Base-by-base conservation (phyloP, 30 jellyfish, hydroid and myxozoan genomes). In the Cassiopea andromeda region DNA sequence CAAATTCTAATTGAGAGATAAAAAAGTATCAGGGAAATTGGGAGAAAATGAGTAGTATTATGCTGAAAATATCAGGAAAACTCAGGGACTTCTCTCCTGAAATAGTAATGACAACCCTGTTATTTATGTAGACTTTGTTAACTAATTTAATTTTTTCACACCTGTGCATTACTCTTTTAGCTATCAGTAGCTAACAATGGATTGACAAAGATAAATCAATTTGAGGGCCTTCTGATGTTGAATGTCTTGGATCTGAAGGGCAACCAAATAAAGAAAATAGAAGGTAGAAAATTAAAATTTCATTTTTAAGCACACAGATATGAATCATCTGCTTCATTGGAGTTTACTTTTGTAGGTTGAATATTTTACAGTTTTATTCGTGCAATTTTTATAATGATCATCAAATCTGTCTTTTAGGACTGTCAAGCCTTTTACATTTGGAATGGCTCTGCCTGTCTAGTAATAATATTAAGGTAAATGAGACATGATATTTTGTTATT, bases 361-460 rank as follows among this genome's bases (percentile, higher is more conserved):
- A 54, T 54, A 6, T 10, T 54, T 54, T 54, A 10, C 12, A 10
- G 7, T 6, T 54, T 54, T 54, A 54, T 54, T 54, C 64, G 7
- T 10, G 12, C 7, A 3, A 3, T 54, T 10, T 3, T 66, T 66
- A 5, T 6, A 66, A 4, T 66, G 19, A 3, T 15, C 15, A 2
- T 66, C 15, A 19, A 5, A 15, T 66, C 75, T 80, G 38, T 27
- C 72, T 75, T 50, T 12, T 43, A 90, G 97, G 97, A 1, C 71
- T 90, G 5, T 60, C 89, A 66, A 61, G 58, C 9, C 83, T 90
- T 19, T 38, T 67, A 17, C 88, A 82, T 27, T 77, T 90, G 61
- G 93, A 90, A 57, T 82, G 97, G 93, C 83, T 90, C 19, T 68
- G 82, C 77, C 83, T 90, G 10, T 60, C 97, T 50, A 78, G 87